These are phyloP conservation scores for Pseudorasbora parva DNA, from an alignment of 2,113 vertebrate species.

Conservation along the genomic window DNA sequence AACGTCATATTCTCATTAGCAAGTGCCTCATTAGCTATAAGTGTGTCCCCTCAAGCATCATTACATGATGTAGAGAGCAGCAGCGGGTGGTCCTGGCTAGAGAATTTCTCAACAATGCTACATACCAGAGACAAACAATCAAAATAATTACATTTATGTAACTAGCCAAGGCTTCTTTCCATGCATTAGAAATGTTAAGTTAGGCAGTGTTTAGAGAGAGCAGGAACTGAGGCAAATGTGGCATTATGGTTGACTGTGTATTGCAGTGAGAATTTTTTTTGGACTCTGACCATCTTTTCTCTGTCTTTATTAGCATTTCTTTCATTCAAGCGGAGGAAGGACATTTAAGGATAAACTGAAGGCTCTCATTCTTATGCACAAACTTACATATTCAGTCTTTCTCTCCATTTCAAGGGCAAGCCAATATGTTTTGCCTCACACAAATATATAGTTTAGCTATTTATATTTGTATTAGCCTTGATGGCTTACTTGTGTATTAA, in stretches of 20 bases:
- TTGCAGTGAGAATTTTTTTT: background rate
- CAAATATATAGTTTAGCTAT: background rate
- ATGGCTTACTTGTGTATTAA: background rate
- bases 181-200: slow-evolving; percentile 42
- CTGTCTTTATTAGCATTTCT: background rate
- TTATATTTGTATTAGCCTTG: slow-evolving; percentile 34
- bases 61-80: slow-evolving; percentile 22
- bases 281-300: background rate
- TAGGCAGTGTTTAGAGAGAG: background rate
- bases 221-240: slow-evolving; percentile 5
- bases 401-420: background rate
- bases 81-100: slow-evolving; percentile 13
- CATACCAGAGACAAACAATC: slow-evolving; percentile 16
- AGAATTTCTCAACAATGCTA: background rate
- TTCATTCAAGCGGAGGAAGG: background rate
- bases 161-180: background rate
- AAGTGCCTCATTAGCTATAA: slow-evolving; percentile 6
- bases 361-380: background rate
- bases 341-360: background rate
- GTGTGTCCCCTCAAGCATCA: background rate
- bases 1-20: slow-evolving; percentile 13
- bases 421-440: background rate
- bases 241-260: background rate
- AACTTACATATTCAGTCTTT: background rate
- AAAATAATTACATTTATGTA: slow-evolving; percentile 35